Evolutionary conservation across 35 echinoderm and acorn worm genomes (phyloP), one percentile per base, ranked within the genome.

Genomic region (Heliocidaris tuberculata): DNA sequence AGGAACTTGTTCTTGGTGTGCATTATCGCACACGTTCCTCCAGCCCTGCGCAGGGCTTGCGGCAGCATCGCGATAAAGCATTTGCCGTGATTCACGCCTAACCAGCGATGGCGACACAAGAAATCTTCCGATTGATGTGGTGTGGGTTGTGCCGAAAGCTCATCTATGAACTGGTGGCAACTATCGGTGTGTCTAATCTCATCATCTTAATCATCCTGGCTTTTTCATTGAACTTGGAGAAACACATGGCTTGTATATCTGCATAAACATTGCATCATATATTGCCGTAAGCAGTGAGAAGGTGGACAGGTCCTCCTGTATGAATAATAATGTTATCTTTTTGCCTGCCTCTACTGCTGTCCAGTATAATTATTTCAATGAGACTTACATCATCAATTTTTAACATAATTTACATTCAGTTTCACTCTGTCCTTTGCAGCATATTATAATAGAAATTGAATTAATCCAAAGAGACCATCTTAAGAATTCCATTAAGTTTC

Each of bases 81-180:
- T 30, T 78, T 49, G 91, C 91, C 50, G 91, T 93, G 91, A 93
- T 93, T 93, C 91, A 93, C 91, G 91, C 91, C 91, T 93, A 49
- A 29, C 15, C 50, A 29, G 32, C 91, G 48, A 27, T 48, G 91
- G 24, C 27, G 65, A 78, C 65, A 89, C 87, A 48, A 48, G 31
- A 42, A 13, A 52, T 52, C 91, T 93, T 59, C 11, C 91, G 91
- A 93, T 93, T 93, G 91, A 93, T 93, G 91, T 56, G 31, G 48
- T 29, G 11, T 93, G 47, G 91, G 50, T 93, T 50, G 47, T 48
- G 87, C 87, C 87, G 87, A 24, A 31, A 93, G 91, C 91, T 31
- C 50, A 59, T 93, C 91, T 32, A 31, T 32, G 31, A 89, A 89
- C 87, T 89, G 87, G 87, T 47, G 87, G 87, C 87, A 48, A 89